A percentile compares a stretch with the other conserved stretches of the same genome.
These are phyloP conservation scores for Nymphalis polychloros DNA, from an alignment of 2,888 invertebrate species.

Conservation along the genomic window DNA sequence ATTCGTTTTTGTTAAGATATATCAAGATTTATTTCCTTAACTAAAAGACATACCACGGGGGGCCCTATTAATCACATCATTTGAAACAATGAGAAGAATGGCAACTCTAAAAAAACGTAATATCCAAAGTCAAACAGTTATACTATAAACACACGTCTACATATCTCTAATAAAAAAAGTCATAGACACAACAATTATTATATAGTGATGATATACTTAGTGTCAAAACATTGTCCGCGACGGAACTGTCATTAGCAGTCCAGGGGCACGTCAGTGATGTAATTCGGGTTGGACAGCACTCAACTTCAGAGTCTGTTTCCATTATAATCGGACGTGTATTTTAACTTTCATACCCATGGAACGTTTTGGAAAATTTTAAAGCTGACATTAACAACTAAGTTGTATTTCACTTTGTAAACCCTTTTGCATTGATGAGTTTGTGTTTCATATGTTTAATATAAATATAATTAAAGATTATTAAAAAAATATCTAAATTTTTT, in stretches of 20 bases:
- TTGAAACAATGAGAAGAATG: too few relatives aligned
- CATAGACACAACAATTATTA: background rate
- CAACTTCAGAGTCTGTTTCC: constrained; percentile 16
- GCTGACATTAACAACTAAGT: background rate
- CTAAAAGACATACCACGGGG: too few relatives aligned
- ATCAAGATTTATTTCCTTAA: too few relatives aligned
- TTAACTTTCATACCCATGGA: background rate
- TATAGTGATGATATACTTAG: background rate
- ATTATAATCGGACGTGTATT: background rate
- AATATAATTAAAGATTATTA: too few relatives aligned
- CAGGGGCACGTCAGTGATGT: constrained; percentile 46
- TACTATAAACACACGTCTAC: too few relatives aligned
- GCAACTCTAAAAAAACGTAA: too few relatives aligned
- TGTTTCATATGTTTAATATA: too few relatives aligned
- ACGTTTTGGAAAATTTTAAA: background rate
- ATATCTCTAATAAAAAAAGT: too few relatives aligned
- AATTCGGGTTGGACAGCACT: constrained; percentile 48
- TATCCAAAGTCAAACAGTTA: too few relatives aligned
- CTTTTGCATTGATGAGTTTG: background rate
- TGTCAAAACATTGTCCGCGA: constrained; percentile 26
- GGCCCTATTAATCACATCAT: too few relatives aligned
- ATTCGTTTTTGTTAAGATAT: too few relatives aligned
- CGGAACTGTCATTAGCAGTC: constrained; percentile 51
- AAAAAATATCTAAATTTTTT: too few relatives aligned
- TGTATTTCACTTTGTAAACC: background rate